Base-by-base conservation (phyloP, 2,797 vertebrate species). In the Cottoperca gobio region DNA sequence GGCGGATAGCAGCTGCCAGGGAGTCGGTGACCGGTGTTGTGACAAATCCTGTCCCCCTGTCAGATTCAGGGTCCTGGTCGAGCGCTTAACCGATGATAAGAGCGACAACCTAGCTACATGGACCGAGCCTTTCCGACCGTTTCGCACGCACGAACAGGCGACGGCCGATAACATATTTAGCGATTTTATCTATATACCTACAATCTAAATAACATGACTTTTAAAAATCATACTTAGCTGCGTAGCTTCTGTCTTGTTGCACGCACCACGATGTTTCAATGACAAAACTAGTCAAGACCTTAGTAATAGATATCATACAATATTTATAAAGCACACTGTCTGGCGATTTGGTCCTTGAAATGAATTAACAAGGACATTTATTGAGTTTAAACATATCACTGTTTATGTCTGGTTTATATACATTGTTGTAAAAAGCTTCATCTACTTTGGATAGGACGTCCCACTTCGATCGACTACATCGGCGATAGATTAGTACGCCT, bases 101-200 rank as follows among this genome's bases (percentile, higher is more conserved):
- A 33, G 11, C 13, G 17, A 70, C 2, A 82, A 52, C 24, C 63
- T 70, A 6, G 64, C 69, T 2, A 45, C 60, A 0, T 53, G 55
- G 8, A 6, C 49, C 2, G 71, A 72, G 7, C 74, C 11, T 28
- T 16, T 84, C 57, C 71, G 54, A 17, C 82, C 77, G 40, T 69
- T 77, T 14, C 92, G 73, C 24, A 53, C 5, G 1, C 82, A 88
- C 45, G 76, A 69, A 9, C 53, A 24, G 16, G 79, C 79, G 2
- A 83, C 65, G 0, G 76, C 73, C 6, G 43, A 40, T 1, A 92
- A 85, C 94, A 95, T 95, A 0, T 14, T 81, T 1, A 11, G 0
- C 0, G 6, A 2, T 24, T 54, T 35, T 2, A 68, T 19, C 2
- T 3, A 17, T 1, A 2, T 17, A 10, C 35, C 17, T 16, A 24